These are phyloP conservation scores for Anoplolepis gracilipes DNA, from an alignment of 1,140 invertebrate species.

Conservation along the genomic window DNA sequence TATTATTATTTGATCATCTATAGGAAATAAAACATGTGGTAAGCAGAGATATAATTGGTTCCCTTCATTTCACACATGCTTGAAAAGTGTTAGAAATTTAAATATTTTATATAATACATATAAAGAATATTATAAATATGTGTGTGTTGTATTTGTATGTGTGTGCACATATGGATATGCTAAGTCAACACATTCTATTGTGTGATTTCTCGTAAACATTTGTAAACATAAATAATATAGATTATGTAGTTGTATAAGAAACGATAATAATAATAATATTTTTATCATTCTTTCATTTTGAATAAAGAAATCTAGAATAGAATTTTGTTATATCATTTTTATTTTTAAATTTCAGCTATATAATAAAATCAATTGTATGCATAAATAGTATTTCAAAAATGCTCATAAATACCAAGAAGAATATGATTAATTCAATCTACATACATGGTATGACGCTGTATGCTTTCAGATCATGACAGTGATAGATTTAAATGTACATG, in stretches of 20 bases:
- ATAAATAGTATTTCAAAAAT: background rate
- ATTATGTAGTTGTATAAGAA: no score
- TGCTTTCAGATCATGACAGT: background rate
- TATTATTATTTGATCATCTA: background rate
- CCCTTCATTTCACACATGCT: background rate
- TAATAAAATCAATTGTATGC: background rate
- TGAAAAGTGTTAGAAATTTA: no score
- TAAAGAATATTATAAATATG: no score
- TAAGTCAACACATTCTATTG: no score
- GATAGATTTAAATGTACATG: constrained; percentile 13
- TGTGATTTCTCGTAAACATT: no score
- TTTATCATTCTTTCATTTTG: background rate
- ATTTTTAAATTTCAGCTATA: background rate
- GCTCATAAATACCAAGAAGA: background rate
- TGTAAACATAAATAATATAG: no score
- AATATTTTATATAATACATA: no score
- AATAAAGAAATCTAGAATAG: background rate
- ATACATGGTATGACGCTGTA: background rate
- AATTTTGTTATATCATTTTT: background rate
- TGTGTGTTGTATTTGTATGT: no score
- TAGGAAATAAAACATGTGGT: background rate
- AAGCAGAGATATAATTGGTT: background rate
- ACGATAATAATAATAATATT: no score
- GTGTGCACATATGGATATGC: no score
- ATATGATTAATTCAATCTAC: background rate